Percentiles rank a stretch among this genome's conserved stretches.
Conservation (phyloP, 2,113 vertebrate species). For the Pelecanus crispus region DNA sequence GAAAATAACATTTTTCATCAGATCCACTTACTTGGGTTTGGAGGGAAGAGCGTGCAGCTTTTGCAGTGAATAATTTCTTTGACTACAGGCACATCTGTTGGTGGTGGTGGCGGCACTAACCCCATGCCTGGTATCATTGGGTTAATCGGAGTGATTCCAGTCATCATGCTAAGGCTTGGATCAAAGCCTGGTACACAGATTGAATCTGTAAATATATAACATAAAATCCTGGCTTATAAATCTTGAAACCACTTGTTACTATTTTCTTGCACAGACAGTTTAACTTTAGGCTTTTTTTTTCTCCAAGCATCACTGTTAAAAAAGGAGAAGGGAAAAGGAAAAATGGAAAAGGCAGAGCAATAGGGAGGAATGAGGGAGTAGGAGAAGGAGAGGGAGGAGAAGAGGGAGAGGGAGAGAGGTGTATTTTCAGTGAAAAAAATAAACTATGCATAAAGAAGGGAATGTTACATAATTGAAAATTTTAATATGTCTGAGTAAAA, state of each 20-base stretch:
- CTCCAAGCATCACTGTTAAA: not conserved
- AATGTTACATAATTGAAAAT: conserved; percentile 47
- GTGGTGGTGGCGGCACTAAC: conserved; percentile 81
- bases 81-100: conserved; percentile 83
- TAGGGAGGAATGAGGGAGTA: not conserved
- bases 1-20: not conserved
- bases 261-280: not conserved
- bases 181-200: conserved; percentile 93
- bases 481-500: conserved; percentile 25
- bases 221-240: conserved; percentile 28
- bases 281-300: not conserved
- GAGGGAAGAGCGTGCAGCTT: conserved; percentile 94
- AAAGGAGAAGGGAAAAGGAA: not conserved
- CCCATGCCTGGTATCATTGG: conserved; percentile 90
- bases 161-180: conserved; percentile 85
- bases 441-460: not conserved
- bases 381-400: not conserved
- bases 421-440: not conserved
- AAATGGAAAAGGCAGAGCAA: not conserved
- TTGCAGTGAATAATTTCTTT: conserved; percentile 97
- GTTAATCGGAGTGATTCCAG: conserved; percentile 87
- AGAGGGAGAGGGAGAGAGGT: not conserved
- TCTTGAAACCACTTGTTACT: not conserved
- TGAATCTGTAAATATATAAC: conserved; percentile 80
- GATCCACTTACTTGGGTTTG: conserved; percentile 92